Percentiles rank a stretch among this genome's conserved stretches.
Conservation (phyloP, 2,888 invertebrate genomes). For the Pherbina coryleti region DNA sequence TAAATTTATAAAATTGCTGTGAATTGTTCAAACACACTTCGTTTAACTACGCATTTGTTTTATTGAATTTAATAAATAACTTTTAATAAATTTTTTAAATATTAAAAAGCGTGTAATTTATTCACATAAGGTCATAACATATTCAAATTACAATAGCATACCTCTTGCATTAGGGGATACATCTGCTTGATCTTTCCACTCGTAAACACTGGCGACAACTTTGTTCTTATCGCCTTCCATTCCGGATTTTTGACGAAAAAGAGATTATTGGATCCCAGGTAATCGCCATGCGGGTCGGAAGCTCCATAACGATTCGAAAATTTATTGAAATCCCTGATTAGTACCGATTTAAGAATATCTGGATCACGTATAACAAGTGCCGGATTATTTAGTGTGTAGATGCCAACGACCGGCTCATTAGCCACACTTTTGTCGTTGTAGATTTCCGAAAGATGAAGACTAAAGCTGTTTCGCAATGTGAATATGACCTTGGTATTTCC, state of each 20-base stretch:
- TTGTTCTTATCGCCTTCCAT: conserved; percentile 69
- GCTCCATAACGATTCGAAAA: conserved; percentile 63
- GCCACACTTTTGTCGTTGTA: conserved; percentile 61
- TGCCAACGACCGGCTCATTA: conserved; percentile 63
- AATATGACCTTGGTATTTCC: conserved; percentile 68
- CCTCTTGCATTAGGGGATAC: conserved; percentile 65
- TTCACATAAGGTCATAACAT: no score
- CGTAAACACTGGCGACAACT: conserved; percentile 70
- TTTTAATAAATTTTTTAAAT: no score
- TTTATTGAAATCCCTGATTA: conserved; percentile 70
- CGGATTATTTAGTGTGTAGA: conserved; percentile 70
- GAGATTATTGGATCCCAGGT: conserved; percentile 67
- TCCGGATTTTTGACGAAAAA: conserved; percentile 69
- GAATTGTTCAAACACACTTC: no score
- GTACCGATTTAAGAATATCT: conserved; percentile 69
- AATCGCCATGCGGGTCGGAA: conserved; percentile 63
- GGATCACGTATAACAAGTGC: conserved; percentile 69
- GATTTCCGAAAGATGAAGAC: conserved; percentile 63
- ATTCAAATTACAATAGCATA: no score
- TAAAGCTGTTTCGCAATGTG: conserved; percentile 56
- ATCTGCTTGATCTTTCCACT: conserved; percentile 68
- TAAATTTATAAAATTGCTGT: no score
- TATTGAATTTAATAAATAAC: no score
- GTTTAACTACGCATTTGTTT: no score
- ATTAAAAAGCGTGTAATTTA: no score